Conservation (phyloP, 2,797 vertebrate species). For the Pangasius mekongensis region DNA sequence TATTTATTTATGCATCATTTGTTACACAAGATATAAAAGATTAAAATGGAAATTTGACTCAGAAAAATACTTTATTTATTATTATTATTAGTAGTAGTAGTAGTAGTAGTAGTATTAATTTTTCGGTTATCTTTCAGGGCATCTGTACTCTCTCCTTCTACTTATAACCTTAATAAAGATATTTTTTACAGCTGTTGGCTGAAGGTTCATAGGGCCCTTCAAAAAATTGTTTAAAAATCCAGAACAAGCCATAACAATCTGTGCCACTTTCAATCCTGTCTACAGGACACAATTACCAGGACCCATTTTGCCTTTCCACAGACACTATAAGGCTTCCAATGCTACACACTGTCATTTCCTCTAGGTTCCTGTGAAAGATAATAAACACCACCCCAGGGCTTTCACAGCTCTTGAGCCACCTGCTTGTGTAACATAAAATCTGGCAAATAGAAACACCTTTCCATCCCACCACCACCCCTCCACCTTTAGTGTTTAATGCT, state of each 20-base stretch:
- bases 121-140: not conserved
- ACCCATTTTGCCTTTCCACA: conserved; percentile 1
- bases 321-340: not conserved
- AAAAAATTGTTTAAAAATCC: conserved; percentile 9
- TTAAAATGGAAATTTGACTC: not conserved
- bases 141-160: not conserved
- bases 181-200: not conserved
- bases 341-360: conserved; percentile 10
- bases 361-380: conserved; percentile 26
- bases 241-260: conserved; percentile 17
- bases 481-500: conserved; percentile 32
- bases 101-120: not conserved
- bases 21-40: not conserved
- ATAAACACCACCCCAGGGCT: conserved; percentile 39
- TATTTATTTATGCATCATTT: not conserved
- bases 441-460: conserved; percentile 34
- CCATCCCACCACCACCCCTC: not conserved
- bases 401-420: conserved; percentile 36
- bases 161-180: not conserved
- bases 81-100: not conserved
- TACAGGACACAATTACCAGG: conserved; percentile 30
- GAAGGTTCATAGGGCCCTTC: conserved; percentile 23
- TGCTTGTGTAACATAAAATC: conserved; percentile 34
- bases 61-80: not conserved
- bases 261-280: not conserved